Percentiles rank a stretch among this genome's conserved stretches.
These are phyloP conservation scores for Acropora yongei DNA, from an alignment of 64 coral and sea anemone species.

Conservation along the genomic window DNA sequence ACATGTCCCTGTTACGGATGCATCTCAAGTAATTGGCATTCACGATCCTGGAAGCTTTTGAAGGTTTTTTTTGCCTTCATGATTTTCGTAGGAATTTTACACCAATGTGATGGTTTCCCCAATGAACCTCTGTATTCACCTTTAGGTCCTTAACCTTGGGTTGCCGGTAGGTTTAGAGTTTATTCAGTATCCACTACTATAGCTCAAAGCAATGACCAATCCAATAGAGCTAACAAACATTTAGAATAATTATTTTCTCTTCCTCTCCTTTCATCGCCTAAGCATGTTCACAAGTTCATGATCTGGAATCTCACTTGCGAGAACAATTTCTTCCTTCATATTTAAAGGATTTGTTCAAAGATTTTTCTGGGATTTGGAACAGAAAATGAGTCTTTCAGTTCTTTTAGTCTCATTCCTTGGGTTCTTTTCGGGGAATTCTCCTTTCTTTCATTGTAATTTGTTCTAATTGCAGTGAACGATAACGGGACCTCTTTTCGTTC, in stretches of 20 bases:
- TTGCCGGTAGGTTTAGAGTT: no score
- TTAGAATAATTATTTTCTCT: conserved; percentile 3
- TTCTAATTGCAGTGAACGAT: not conserved
- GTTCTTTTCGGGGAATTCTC: not conserved
- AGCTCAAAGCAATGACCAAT: no score
- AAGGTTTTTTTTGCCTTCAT: no score
- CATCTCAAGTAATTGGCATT: no score
- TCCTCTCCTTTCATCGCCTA: conserved; percentile 25
- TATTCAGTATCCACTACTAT: no score
- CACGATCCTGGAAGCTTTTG: no score
- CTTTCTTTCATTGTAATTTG: not conserved
- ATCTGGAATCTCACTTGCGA: conserved; percentile 81
- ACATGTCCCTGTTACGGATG: no score
- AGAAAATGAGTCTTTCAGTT: conserved; percentile 50
- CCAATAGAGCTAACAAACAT: not conserved
- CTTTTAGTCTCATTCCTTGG: conserved; percentile 18
- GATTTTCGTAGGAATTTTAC: no score
- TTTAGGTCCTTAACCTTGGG: no score
- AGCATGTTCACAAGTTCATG: conserved; percentile 20
- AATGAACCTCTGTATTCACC: no score
- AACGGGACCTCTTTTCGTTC: no score
- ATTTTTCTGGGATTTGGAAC: not conserved
- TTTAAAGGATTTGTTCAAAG: conserved; percentile 36
- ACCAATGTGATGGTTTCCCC: no score
- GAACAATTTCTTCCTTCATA: conserved; percentile 4